Evolutionary conservation across 2,113 vertebrate species (phyloP), one percentile per base, ranked within the genome.

Genomic region (Gopherus flavomarginatus): DNA sequence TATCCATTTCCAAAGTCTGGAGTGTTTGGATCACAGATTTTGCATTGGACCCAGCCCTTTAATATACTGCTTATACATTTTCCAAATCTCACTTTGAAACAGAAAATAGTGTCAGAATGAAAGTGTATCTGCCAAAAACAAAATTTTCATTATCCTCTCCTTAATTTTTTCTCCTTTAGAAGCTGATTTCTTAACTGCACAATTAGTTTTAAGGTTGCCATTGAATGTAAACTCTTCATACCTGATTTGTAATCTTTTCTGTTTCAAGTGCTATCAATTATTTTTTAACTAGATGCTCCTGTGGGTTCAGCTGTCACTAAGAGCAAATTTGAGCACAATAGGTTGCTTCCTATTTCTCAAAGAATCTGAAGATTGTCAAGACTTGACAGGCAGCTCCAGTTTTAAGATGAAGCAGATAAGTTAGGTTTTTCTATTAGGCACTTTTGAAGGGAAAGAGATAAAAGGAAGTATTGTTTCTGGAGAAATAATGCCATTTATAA

Each of bases 271-370:
- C 65, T 57, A 95, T 96, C 95, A 57, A 93, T 95, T 90, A 94
- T 97, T 98, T 97, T 98, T 97, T 97, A 96, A 65, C 57, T 65
- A 85, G 95, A 77, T 54, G 84, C 94, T 96, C 96, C 94, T 57
- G 89, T 95, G 94, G 95, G 97, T 97, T 97, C 95, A 95, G 94
- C 97, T 97, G 96, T 97, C 97, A 96, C 94, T 95, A 96, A 95
- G 95, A 97, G 96, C 90, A 89, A 93, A 94, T 96, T 96, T 88
- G 93, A 97, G 91, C 95, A 96, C 97, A 97, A 97, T 97, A 83
- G 95, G 95, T 93, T 97, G 94, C 96, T 98, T 98, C 98, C 98
- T 97, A 93, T 97, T 98, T 96, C 95, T 91, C 96, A 92, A 98
- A 96, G 97, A 93, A 95, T 96, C 90, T 91, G 95, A 97, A 80